Percentiles rank a stretch among this genome's conserved stretches.
These are phyloP conservation scores for Hypercompe scribonia DNA, from an alignment of 2,888 invertebrate species.

Conservation along the genomic window DNA sequence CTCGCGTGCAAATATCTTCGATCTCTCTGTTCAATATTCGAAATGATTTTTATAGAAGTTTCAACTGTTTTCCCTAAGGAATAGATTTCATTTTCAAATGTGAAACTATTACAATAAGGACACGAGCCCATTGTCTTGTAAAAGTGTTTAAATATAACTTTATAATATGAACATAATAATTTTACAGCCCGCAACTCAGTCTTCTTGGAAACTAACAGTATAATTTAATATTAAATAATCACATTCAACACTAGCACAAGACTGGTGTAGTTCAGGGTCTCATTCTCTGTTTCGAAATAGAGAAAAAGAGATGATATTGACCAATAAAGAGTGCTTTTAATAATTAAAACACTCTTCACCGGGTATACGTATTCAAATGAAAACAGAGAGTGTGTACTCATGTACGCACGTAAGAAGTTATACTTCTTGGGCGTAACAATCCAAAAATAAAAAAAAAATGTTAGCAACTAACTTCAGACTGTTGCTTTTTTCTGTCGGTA, in stretches of 20 bases:
- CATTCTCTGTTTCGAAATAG: not conserved
- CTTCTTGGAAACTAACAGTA: conserved; percentile 41
- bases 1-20: conserved; percentile 69
- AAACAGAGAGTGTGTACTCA: too few species aligned
- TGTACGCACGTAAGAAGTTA: too few species aligned
- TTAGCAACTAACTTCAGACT: too few species aligned
- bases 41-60: conserved; percentile 42
- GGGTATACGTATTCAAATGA: too few species aligned
- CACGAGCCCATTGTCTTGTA: conserved; percentile 41
- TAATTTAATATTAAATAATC: conserved; percentile 8
- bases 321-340: not conserved
- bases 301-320: not conserved
- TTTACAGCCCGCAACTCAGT: conserved; percentile 43
- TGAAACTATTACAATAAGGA: conserved; percentile 20
- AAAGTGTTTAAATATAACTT: conserved; percentile 35
- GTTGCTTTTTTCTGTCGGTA: too few species aligned
- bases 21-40: conserved; percentile 55
- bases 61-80: conserved; percentile 36
- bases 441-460: too few species aligned
- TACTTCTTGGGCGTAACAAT: too few species aligned
- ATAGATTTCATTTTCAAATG: conserved; percentile 39
- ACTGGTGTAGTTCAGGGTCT: not conserved
- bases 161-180: conserved; percentile 38
- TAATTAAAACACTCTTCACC: not conserved
- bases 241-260: not conserved